Evolutionary conservation across 2,113 vertebrate species (phyloP).

Genomic region (Coracopsis vasa): DNA sequence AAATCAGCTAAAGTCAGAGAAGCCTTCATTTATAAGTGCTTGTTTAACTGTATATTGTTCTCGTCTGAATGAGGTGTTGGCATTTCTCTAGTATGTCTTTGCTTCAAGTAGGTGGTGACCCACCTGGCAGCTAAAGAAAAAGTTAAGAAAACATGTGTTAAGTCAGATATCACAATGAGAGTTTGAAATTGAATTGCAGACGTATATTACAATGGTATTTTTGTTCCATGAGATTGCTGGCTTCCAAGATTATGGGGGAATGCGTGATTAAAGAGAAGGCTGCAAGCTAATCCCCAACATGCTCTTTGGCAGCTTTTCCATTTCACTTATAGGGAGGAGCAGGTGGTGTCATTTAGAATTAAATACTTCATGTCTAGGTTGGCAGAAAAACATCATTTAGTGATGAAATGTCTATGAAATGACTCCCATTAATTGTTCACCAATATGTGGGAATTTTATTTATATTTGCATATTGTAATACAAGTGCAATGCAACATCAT

Average conservation of each 20-base stretch:
- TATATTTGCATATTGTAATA: slow-evolving; percentile 43
- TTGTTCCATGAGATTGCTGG: slow-evolving; percentile 28
- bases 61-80: not conserved
- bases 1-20: not conserved
- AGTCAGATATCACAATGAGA: not conserved
- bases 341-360: slow-evolving; percentile 76
- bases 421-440: slow-evolving; percentile 68
- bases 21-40: not conserved
- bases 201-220: slow-evolving; percentile 19
- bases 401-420: slow-evolving; percentile 52
- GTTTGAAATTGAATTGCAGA: slow-evolving; percentile 21
- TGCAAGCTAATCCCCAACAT: slow-evolving; percentile 69
- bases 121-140: not conserved
- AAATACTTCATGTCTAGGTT: slow-evolving; percentile 67
- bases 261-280: slow-evolving; percentile 62
- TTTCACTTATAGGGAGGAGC: slow-evolving; percentile 73
- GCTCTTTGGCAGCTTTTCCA: slow-evolving; percentile 69
- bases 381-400: slow-evolving; percentile 62
- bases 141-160: not conserved
- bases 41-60: not conserved
- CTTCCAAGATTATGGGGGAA: slow-evolving; percentile 14
- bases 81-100: not conserved
- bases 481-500: not conserved
- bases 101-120: not conserved
- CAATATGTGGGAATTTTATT: slow-evolving; percentile 63